Percentiles rank a stretch among this genome's conserved stretches.
Conservation (phyloP, 2,797 vertebrate genomes). For the Trachurus trachurus region DNA sequence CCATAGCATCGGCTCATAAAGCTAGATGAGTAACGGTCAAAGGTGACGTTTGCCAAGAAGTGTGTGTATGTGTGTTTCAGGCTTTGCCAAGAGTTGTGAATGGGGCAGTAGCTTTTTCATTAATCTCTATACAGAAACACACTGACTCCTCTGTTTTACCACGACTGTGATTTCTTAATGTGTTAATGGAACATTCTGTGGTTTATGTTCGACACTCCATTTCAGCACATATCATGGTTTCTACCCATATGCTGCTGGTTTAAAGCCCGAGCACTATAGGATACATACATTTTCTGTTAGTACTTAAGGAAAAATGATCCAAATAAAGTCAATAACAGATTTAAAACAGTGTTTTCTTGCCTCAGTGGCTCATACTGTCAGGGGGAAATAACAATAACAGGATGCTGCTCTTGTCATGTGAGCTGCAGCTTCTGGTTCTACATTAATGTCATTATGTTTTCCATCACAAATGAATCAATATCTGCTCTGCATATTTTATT, state of each 20-base stretch:
- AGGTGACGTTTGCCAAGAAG: constrained; percentile 58
- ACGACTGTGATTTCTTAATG: constrained; percentile 16
- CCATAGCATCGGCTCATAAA: constrained; percentile 65
- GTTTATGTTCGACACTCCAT: constrained; percentile 46
- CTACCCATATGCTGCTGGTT: not conserved
- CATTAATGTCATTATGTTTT: not conserved
- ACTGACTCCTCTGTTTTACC: constrained; percentile 35
- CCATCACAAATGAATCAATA: not conserved
- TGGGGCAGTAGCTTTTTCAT: constrained; percentile 60
- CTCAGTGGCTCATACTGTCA: not conserved
- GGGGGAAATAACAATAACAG: constrained; percentile 8
- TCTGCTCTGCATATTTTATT: not conserved
- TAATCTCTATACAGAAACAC: constrained; percentile 53
- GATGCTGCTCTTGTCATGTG: constrained; percentile 15
- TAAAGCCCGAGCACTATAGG: not conserved
- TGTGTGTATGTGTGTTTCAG: constrained; percentile 31
- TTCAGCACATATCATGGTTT: constrained; percentile 18
- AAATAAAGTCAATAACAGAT: not conserved
- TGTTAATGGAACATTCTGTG: constrained; percentile 53
- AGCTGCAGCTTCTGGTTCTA: not conserved
- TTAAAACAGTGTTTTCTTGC: not conserved
- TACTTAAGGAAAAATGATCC: not conserved
- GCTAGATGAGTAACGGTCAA: constrained; percentile 64
- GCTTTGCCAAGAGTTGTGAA: constrained; percentile 58
- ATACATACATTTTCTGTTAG: constrained; percentile 8